Conservation (phyloP, 2,113 vertebrate genomes). For the Ceyx cyanopectus region DNA sequence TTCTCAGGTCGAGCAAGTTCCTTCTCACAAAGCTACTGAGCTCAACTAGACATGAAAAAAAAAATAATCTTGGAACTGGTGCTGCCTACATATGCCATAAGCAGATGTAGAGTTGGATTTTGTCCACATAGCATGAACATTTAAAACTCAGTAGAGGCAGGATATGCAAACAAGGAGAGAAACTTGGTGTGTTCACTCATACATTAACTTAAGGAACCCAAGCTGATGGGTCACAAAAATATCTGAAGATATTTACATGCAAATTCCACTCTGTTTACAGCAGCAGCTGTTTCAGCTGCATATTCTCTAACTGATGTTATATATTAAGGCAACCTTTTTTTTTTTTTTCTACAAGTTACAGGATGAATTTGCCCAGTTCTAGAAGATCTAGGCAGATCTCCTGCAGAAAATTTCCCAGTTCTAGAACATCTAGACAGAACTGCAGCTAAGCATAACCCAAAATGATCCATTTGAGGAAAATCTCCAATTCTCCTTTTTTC, state of each 20-base stretch:
- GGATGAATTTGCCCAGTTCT: not conserved
- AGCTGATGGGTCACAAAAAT: constrained; percentile 73
- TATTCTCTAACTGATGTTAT: not conserved
- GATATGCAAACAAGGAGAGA: constrained; percentile 73
- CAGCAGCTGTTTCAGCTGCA: constrained; percentile 13
- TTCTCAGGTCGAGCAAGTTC: not conserved
- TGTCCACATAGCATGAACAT: constrained; percentile 72
- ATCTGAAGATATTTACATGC: constrained; percentile 67
- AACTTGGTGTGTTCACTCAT: constrained; percentile 55
- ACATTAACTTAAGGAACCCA: constrained; percentile 75
- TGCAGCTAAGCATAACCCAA: not conserved
- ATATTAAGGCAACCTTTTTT: constrained; percentile 22
- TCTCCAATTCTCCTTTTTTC: not conserved
- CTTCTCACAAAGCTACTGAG: constrained; percentile 7
- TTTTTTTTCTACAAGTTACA: not conserved
- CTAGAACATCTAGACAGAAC: too few relatives aligned
- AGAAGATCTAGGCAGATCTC: not conserved
- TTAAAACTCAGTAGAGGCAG: constrained; percentile 74
- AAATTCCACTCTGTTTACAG: constrained; percentile 55
- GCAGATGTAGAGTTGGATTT: constrained; percentile 59
- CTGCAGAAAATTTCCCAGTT: too few relatives aligned
- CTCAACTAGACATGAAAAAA: not conserved
- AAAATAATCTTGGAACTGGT: constrained; percentile 48
- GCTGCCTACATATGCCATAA: constrained; percentile 54
- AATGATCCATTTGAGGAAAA: not conserved